Conservation (phyloP, 2,113 vertebrate genomes). For the Phocoena sinus region DNA sequence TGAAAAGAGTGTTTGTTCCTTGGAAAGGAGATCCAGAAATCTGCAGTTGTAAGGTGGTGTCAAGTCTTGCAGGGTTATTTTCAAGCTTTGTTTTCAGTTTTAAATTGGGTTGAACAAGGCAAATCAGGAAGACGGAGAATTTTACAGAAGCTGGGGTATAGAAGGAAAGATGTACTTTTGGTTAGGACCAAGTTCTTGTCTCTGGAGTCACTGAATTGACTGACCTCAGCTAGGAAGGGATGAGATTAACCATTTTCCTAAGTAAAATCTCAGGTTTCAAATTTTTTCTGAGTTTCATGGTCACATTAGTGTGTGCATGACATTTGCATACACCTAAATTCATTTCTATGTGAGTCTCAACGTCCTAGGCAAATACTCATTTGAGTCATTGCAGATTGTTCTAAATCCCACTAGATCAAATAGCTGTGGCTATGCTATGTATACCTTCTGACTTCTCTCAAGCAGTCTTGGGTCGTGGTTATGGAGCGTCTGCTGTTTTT, state of each 20-base stretch:
- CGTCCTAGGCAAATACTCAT: neutral
- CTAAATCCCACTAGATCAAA: neutral
- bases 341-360: neutral
- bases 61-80: neutral
- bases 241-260: neutral
- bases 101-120: neutral
- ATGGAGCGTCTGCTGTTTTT: neutral
- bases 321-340: neutral
- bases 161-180: neutral
- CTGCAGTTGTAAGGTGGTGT: neutral
- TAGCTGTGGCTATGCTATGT: neutral
- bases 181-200: neutral
- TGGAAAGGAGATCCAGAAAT: neutral
- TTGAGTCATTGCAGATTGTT: neutral
- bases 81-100: neutral
- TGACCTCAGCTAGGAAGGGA: neutral
- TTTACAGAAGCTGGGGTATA: neutral
- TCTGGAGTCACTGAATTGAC: neutral
- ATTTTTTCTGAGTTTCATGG: neutral
- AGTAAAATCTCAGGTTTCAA: slow-evolving; percentile 16
- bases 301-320: neutral
- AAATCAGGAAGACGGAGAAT: neutral
- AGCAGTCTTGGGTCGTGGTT: neutral
- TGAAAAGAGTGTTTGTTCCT: neutral
- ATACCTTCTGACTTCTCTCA: neutral